These are phyloP conservation scores for Drosophila dives DNA, from an alignment of 2,888 invertebrate species.

Conservation along the genomic window DNA sequence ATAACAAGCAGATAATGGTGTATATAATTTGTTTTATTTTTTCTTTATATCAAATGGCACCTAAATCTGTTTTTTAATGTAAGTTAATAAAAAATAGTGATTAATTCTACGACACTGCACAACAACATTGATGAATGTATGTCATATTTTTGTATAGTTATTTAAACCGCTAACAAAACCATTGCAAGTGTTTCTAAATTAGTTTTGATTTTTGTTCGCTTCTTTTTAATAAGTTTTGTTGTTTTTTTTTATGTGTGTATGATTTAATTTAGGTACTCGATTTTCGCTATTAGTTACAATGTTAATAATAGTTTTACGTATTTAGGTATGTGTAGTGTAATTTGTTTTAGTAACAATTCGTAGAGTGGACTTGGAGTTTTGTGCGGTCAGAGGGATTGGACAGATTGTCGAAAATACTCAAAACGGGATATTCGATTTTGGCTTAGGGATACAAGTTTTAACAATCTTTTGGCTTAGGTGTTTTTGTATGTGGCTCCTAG, in stretches of 20 bases:
- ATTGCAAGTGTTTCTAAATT: constrained; percentile 25
- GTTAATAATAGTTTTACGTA: constrained; percentile 18
- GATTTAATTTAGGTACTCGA: constrained; percentile 59
- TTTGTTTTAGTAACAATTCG: constrained; percentile 51
- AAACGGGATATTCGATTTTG: constrained; percentile 26
- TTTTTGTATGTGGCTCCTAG: constrained; percentile 28
- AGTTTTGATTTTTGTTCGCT: constrained; percentile 68
- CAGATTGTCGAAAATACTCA: constrained; percentile 19
- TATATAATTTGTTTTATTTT: not conserved
- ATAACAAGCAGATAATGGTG: constrained; percentile 16
- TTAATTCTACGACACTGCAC: constrained; percentile 51
- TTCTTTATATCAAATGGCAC: constrained; percentile 65
- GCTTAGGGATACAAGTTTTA: constrained; percentile 19
- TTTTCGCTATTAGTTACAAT: constrained; percentile 57
- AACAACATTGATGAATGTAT: constrained; percentile 41
- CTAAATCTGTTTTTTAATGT: constrained; percentile 55
- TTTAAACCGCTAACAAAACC: constrained; percentile 33
- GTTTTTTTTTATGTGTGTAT: not conserved
- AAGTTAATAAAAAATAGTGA: constrained; percentile 43
- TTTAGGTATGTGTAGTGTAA: constrained; percentile 15
- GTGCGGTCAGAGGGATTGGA: constrained; percentile 35
- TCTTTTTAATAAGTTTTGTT: constrained; percentile 16
- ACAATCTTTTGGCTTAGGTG: constrained; percentile 46
- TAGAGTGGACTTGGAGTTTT: constrained; percentile 19
- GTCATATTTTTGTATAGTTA: constrained; percentile 17